Percentiles rank a stretch among this genome's conserved stretches.
phyloP scores from a whole-genome alignment of 2,888 invertebrate species.

The Mythimna vitellina region DNA sequence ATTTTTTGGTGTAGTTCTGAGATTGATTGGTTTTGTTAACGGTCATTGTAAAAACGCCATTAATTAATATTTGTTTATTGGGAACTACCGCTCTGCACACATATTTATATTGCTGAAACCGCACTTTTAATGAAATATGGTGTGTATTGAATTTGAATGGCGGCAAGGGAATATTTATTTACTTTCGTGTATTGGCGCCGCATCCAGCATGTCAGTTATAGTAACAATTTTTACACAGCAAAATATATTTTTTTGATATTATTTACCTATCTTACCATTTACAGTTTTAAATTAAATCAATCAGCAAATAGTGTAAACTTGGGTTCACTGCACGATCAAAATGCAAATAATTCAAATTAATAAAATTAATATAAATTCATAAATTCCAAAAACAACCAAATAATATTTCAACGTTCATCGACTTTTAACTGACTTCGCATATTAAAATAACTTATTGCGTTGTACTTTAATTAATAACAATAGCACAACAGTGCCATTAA shows the following conservation, averaged over 20 bases:
- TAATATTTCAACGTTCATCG: not conserved
- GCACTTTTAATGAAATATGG: conserved; percentile 34
- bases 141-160: conserved; percentile 25
- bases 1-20: conserved; percentile 74
- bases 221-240: not conserved
- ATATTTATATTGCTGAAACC: conserved; percentile 29
- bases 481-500: conserved; percentile 1
- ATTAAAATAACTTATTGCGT: not conserved
- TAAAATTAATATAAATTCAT: not conserved
- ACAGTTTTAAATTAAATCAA: not conserved
- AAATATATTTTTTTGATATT: not conserved
- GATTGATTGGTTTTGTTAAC: conserved; percentile 74
- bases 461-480: not conserved
- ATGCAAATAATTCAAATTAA: not conserved
- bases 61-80: conserved; percentile 58
- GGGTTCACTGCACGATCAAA: not conserved
- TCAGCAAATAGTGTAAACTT: not conserved
- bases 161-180: conserved; percentile 5
- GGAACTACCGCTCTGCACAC: conserved; percentile 22
- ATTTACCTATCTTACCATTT: not conserved
- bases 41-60: conserved; percentile 56
- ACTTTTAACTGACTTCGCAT: not conserved
- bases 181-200: conserved; percentile 1
- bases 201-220: not conserved
- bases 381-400: not conserved